Evolutionary conservation across 2,888 invertebrate species (phyloP), one percentile per base, ranked within the genome.

Genomic region (Perizoma flavofasciatum): DNA sequence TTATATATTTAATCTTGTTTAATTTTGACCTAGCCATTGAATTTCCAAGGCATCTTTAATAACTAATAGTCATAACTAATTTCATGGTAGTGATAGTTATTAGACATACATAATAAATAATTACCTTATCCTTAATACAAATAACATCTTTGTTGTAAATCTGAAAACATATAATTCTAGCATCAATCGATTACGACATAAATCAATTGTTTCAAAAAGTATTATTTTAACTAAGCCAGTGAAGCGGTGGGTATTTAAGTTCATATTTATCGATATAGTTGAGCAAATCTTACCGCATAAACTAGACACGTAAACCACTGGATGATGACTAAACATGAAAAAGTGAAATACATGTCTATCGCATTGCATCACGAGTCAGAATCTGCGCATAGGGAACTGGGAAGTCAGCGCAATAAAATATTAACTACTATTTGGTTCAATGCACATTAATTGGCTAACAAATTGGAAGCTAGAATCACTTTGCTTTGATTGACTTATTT

Each of bases 71-170:
- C n/a, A 52, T 8, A n/a, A 10, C 8, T 11, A 47, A 4, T 37
- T 57, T 69, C 22, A 22, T n/a, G n/a, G n/a, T n/a, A 35, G 35
- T 35, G 5, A 5, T 6, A 37, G 37, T 37, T 6, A 37, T 1
- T 37, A 37, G 7, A 37, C 37, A 4, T 3, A 37, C 37, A 1
- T 6, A 35, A 6, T 6, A 6, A 37, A 37, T 37, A 6, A 37
- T 37, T 85, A 89, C 89, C 88, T 79, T 53, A 63, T 88, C 84
- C 52, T 85, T 75, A 53, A 86, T 57, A 70, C 90, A 91, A 58
- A 80, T 65, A 44, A 89, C 82, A 68, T 86, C 85, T 63, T 82
- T 86, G 65, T 83, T 89, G 69, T 85, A 89, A 52, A 64, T 65
- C 89, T 89, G 86, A 61, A 85, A 87, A 47, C 8, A 32, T 37